Base-by-base conservation (phyloP, 2,113 vertebrate genomes). In the Rissa tridactyla region DNA sequence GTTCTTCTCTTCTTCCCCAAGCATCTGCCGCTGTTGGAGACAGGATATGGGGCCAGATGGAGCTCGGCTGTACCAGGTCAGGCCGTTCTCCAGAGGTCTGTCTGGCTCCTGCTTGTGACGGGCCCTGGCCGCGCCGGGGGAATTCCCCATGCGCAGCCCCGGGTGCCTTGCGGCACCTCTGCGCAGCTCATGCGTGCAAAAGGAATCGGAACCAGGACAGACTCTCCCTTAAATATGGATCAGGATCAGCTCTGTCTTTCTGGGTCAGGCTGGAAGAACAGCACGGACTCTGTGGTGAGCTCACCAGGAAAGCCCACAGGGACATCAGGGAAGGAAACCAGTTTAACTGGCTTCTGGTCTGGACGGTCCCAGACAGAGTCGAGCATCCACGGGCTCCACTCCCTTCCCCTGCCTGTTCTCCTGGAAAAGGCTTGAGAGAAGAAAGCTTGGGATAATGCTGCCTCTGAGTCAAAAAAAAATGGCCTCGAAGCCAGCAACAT, bases 261-360 rank as follows among this genome's bases (percentile, higher is more conserved):
- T 89, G 92, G 95, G 95, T 89, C 94, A 91, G 70, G 86, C 77
- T 79, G 86, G 51, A 86, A 88, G 82, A 90, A 78, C n/a, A 46
- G 84, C 51, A 38, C 0, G 1, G 61, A 54, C 72, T 26, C 44
- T 20, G 27, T 5, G 5, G 55, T 42, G 73, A 91, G 90, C 78
- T 89, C 69, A 71, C 60, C 65, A 27, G 30, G 23, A 81, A 57
- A 91, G n/a, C 42, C 73, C 88, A 32, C 2, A 32, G 75, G 69
- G 82, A 68, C 23, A 32, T 6, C 7, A 0, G 22, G 19, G 65
- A 90, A 71, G 27, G n/a, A 79, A 95, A 90, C 40, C 62, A 44
- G 88, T 90, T 90, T 38, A 85, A 72, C 55, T 16, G 38, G 42
- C 42, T 88, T 38, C 51, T 89, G 60, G 46, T 52, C 27, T 36